A percentile compares a stretch with the other conserved stretches of the same genome.
These are phyloP conservation scores for Choloepus hoffmanni DNA, from an alignment of 2,113 vertebrate genomes.

Conservation along the genomic window DNA sequence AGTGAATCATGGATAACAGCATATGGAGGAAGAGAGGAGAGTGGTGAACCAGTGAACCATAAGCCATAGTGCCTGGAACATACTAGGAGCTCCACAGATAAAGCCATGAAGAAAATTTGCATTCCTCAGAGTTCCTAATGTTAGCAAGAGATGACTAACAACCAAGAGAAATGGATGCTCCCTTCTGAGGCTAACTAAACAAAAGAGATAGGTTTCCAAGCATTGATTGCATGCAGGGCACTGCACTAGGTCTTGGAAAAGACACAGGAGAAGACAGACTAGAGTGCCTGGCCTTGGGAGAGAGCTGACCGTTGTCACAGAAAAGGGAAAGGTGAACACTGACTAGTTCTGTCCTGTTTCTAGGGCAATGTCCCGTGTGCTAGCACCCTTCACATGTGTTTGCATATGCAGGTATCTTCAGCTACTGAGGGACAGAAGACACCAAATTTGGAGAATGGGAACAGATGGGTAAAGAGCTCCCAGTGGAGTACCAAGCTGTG, in stretches of 20 bases:
- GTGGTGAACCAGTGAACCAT: neutral
- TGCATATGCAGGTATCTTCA: neutral
- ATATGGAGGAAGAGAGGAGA: neutral
- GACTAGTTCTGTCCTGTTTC: neutral
- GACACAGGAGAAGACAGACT: neutral
- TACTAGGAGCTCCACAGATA: neutral
- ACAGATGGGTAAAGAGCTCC: neutral
- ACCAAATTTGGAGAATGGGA: neutral
- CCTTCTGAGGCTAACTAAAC: neutral
- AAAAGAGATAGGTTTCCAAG: neutral
- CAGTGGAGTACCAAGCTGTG: neutral
- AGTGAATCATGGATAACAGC: neutral
- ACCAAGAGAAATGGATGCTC: neutral
- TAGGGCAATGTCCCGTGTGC: neutral
- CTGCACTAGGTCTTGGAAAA: neutral
- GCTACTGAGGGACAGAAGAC: neutral
- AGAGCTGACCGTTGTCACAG: neutral
- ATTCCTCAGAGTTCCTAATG: neutral
- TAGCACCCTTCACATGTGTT: neutral
- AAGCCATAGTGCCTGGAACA: neutral
- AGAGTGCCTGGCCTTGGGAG: neutral
- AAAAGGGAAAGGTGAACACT: neutral
- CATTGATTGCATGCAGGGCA: neutral
- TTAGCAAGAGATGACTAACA: neutral
- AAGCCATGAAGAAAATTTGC: neutral